Conservation (phyloP, 1,140 invertebrate genomes). For the Lordiphosa collinella region DNA sequence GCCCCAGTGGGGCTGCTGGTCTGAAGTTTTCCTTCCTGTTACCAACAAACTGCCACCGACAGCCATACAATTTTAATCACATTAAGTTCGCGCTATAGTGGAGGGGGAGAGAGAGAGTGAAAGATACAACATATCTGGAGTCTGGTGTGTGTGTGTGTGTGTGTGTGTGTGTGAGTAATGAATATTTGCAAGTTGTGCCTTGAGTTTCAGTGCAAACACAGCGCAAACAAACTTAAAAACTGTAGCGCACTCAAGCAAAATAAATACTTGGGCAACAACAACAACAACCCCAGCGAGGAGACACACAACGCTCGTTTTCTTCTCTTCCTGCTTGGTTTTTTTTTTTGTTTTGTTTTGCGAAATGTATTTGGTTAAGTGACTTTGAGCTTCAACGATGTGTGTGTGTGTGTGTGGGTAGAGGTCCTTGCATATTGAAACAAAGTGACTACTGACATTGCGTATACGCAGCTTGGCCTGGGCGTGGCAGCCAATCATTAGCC, state of each 20-base stretch:
- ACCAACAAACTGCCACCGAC: constrained; percentile 40
- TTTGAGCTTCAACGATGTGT: constrained; percentile 38
- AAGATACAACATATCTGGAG: constrained; percentile 1
- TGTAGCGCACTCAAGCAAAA: constrained; percentile 75
- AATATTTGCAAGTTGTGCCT: constrained; percentile 75
- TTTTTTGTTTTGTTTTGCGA: constrained; percentile 22
- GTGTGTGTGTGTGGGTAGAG: constrained; percentile 3
- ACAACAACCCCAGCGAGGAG: constrained; percentile 11
- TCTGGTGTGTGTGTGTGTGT: constrained; percentile 14
- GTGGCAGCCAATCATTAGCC: constrained; percentile 53
- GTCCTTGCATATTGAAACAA: constrained; percentile 72
- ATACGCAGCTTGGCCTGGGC: constrained; percentile 52
- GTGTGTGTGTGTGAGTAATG: constrained; percentile 62
- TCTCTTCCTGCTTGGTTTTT: not conserved
- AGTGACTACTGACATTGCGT: constrained; percentile 63
- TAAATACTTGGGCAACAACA: constrained; percentile 65
- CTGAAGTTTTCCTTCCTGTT: constrained; percentile 13
- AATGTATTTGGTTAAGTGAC: constrained; percentile 76
- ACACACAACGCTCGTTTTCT: not conserved
- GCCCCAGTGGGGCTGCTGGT: constrained; percentile 3
- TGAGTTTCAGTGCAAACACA: constrained; percentile 55
- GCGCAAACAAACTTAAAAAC: constrained; percentile 74
- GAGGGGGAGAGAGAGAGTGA: not conserved
- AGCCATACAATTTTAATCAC: constrained; percentile 76
- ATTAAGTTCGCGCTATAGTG: constrained; percentile 62